Evolutionary conservation across 1,140 invertebrate species (phyloP), one percentile per base, ranked within the genome.

Genomic region (Drosophila pectinifera): DNA sequence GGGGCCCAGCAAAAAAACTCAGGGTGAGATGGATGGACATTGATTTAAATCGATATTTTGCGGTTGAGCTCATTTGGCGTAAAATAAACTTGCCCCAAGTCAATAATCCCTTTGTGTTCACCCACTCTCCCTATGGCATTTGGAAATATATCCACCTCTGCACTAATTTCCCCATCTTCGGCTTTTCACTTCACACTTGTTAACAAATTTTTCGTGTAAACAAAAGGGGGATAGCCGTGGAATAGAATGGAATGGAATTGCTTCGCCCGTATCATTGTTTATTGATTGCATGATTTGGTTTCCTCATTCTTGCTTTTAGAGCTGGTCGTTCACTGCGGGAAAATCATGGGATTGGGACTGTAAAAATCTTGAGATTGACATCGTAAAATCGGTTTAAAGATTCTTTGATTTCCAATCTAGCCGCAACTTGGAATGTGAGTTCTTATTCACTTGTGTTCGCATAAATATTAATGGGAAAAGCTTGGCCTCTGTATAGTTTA

Each of bases 21-120:
- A 28, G 49, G 65, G 49, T 54, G 65, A 56, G 74, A 56, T 76
- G 73, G 73, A 65, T 74, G 73, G 73, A 76, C 73, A 84, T 90
- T 89, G 77, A 78, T 90, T 84, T 84, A 89, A 89, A 89, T 84
- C 84, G 80, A 89, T 89, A 89, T 89, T 90, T 89, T 90, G 84
- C 70, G 77, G 80, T 68, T 80, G 80, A 84, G 80, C 84, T 89
- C 85, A 90, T 89, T 89, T 84, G 77, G 80, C 84, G 84, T 86
- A 86, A 86, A 86, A 86, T 88, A 86, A 88, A 86, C 84, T 89
- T 84, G 78, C 70, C 62, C 58, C 83, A 51, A 84, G 84, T 89
- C 85, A 84, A 90, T 89, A 88, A 88, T 89, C 85, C 83, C 79
- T 89, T 85, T 73, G 61, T 73, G 65, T 70, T 76, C 57, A 63